These are phyloP conservation scores for Albula glossodonta DNA, from an alignment of 2,113 vertebrate genomes.

Conservation along the genomic window DNA sequence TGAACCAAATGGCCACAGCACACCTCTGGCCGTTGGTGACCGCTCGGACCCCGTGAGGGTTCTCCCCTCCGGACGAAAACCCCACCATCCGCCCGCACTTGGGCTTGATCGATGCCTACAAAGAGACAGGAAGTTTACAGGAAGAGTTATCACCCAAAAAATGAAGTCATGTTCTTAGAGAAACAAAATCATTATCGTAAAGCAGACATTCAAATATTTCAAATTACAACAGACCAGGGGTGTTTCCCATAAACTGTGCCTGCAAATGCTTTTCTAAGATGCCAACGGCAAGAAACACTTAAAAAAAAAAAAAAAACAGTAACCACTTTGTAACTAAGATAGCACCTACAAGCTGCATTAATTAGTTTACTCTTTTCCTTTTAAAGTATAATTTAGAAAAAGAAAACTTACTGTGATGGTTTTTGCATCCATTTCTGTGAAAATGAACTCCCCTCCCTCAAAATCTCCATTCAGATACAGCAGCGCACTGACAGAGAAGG, in stretches of 20 bases:
- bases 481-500: constrained; percentile 75
- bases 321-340: background rate
- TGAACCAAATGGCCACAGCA: constrained; percentile 94
- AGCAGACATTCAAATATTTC: background rate
- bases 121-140: constrained; percentile 5
- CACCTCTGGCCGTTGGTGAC: constrained; percentile 92
- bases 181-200: background rate
- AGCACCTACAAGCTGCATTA: background rate
- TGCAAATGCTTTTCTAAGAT: background rate
- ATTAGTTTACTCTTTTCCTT: background rate
- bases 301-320: no score
- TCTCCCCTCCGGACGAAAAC: constrained; percentile 94
- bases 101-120: constrained; percentile 89
- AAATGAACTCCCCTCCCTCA: constrained; percentile 96
- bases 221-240: background rate
- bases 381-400: background rate
- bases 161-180: background rate
- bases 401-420: constrained; percentile 85
- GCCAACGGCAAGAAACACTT: background rate
- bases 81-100: constrained; percentile 92
- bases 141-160: background rate
- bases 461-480: constrained; percentile 95
- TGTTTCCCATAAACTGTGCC: background rate
- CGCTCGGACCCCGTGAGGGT: constrained; percentile 91
- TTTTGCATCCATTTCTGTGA: constrained; percentile 96